phyloP scores from a whole-genome alignment of 2,113 vertebrate genomes.

The Herpetotheres cachinnans region DNA sequence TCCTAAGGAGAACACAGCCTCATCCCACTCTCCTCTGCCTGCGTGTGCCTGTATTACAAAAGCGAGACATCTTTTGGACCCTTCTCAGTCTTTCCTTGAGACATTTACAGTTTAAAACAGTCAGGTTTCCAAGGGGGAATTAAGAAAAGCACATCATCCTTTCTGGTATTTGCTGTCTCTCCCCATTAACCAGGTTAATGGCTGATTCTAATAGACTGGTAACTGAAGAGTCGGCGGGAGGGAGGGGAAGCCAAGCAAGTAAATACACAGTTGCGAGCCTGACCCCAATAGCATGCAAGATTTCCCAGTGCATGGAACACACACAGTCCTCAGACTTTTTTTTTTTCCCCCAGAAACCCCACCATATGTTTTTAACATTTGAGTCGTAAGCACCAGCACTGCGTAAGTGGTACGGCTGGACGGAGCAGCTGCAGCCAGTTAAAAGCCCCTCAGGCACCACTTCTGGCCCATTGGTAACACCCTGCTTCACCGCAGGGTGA shows the following conservation, averaged over 20 bases:
- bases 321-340: background rate
- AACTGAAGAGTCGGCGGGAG: background rate
- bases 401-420: background rate
- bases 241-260: conserved; percentile 11
- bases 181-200: conserved; percentile 45
- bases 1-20: background rate
- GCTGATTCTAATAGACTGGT: background rate
- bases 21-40: background rate
- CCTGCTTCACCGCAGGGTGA: background rate
- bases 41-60: background rate
- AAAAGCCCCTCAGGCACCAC: background rate
- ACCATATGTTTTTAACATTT: background rate
- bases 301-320: background rate
- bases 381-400: background rate
- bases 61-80: background rate
- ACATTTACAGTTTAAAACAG: background rate
- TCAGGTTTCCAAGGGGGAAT: background rate
- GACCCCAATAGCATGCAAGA: background rate
- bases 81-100: background rate
- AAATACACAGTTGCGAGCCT: background rate
- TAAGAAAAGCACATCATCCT: conserved; percentile 13
- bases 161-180: conserved; percentile 35
- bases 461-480: background rate
- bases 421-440: background rate
- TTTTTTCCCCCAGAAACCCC: background rate